These are phyloP conservation scores for Acanthisitta chloris DNA, from an alignment of 2,113 vertebrate genomes.

Conservation along the genomic window DNA sequence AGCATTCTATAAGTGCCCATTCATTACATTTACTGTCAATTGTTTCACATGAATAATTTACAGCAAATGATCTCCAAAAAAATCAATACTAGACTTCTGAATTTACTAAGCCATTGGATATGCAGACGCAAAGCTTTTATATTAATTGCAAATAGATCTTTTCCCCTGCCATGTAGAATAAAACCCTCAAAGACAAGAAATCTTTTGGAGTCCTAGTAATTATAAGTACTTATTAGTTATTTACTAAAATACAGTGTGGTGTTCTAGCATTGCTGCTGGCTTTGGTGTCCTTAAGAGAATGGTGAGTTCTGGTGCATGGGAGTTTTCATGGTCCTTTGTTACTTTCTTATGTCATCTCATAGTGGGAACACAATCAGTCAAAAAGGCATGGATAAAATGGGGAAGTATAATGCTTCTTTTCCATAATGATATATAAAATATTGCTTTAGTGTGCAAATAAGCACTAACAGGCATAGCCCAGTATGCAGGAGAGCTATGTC, in stretches of 20 bases:
- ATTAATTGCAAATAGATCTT: neutral
- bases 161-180: neutral
- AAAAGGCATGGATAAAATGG: neutral
- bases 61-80: neutral
- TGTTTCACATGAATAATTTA: neutral
- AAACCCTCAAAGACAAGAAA: neutral
- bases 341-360: neutral
- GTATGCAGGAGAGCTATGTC: neutral
- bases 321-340: neutral
- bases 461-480: no score
- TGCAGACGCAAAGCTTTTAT: neutral
- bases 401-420: neutral
- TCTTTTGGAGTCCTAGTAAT: neutral
- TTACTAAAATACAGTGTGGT: neutral
- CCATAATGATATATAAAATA: neutral
- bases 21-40: slow-evolving; percentile 16
- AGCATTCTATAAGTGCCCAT: neutral
- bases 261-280: neutral
- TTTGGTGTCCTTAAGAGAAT: neutral
- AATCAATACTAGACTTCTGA: slow-evolving; percentile 18
- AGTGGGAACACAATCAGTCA: neutral
- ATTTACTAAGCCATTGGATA: neutral
- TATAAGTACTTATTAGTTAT: neutral
- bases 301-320: accelerated
- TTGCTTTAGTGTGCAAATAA: neutral